phyloP scores from a whole-genome alignment of 2,113 vertebrate genomes.

The Picathartes gymnocephalus region DNA sequence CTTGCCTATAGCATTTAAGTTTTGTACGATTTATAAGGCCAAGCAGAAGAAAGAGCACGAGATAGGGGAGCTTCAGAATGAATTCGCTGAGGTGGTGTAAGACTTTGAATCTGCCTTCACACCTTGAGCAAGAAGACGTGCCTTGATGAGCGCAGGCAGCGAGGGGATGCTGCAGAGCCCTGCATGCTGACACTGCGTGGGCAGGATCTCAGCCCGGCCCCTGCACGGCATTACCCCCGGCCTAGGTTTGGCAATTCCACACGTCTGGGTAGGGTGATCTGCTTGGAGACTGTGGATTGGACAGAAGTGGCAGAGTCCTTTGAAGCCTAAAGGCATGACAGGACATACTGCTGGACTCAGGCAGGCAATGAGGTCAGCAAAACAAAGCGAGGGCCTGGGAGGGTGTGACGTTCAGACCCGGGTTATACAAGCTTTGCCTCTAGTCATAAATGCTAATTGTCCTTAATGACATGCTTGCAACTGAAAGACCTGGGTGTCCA shows the following conservation, averaged over 20 bases:
- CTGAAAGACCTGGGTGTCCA: neutral
- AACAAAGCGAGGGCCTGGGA: neutral
- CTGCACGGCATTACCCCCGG: neutral
- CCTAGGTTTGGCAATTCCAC: neutral
- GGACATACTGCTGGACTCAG: neutral
- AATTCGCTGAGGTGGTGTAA: neutral
- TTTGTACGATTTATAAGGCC: rapidly evolving
- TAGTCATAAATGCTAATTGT: neutral
- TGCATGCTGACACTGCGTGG: rapidly evolving
- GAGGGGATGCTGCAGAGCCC: neutral
- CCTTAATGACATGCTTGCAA: neutral
- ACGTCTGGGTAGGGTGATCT: neutral
- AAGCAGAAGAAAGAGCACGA: neutral
- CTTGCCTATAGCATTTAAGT: neutral
- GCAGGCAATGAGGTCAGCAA: neutral
- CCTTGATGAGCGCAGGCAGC: no score
- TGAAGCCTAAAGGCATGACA: neutral
- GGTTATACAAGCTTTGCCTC: neutral
- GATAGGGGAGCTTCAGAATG: neutral
- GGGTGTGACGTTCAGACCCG: neutral
- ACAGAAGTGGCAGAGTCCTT: neutral
- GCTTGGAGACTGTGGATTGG: neutral
- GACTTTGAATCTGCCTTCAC: neutral
- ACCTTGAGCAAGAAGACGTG: neutral
- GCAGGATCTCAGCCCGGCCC: neutral